Percentiles rank a stretch among this genome's conserved stretches.
These are phyloP conservation scores for Pygoscelis adeliae DNA, from an alignment of 2,113 vertebrate species.

Conservation along the genomic window DNA sequence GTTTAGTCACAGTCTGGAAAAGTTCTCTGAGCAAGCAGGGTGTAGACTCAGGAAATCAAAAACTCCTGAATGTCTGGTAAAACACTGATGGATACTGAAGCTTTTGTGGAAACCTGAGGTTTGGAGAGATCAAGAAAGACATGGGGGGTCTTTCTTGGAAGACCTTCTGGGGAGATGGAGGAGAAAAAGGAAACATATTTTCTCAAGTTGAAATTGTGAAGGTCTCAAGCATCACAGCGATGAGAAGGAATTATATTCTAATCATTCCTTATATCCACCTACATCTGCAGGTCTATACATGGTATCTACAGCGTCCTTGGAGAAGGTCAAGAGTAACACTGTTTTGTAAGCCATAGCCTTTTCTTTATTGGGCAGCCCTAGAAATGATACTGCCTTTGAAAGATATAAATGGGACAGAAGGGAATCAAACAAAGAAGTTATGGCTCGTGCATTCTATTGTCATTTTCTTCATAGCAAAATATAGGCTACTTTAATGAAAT, in stretches of 20 bases:
- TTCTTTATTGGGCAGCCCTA: neutral
- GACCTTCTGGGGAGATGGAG: neutral
- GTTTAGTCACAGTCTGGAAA: neutral
- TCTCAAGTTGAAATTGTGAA: neutral
- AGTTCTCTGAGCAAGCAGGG: neutral
- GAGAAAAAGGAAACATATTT: neutral
- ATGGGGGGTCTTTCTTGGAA: neutral
- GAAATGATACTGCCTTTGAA: neutral
- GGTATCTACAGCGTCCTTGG: neutral
- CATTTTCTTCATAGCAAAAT: neutral
- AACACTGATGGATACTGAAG: neutral
- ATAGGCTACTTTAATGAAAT: neutral
- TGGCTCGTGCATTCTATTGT: accelerated
- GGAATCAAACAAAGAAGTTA: neutral
- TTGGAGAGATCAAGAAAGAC: neutral
- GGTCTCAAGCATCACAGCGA: neutral
- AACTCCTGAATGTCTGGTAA: neutral
- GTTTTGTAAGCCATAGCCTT: neutral
- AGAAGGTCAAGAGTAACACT: neutral
- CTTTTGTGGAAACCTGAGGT: neutral
- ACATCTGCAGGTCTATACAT: neutral
- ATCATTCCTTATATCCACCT: neutral
- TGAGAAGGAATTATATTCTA: neutral
- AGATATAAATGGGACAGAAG: neutral
- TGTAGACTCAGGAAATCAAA: neutral